Evolutionary conservation across 2,888 invertebrate species (phyloP), one percentile per base, ranked within the genome.

Genomic region (Camptogramma bilineatum): DNA sequence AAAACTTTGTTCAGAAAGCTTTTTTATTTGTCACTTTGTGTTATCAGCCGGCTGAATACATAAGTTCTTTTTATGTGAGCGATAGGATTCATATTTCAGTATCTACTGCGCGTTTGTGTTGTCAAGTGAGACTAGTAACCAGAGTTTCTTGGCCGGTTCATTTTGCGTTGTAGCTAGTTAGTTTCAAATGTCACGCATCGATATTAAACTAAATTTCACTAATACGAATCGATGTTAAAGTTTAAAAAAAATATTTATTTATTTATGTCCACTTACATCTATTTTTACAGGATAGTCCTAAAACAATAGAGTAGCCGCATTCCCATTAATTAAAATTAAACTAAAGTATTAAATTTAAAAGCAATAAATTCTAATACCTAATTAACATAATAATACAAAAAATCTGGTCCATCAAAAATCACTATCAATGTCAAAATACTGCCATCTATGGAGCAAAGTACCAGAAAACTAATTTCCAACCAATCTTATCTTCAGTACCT

Each of bases 21-120:
- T 92, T 90, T 92, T 91, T 92, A 89, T 91, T 88, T 88, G 90
- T 91, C 88, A 88, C 88, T 87, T 90, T 90, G 85, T 84, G 87
- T 90, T 91, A 91, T 90, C 91, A 87, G 85, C 73, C 77, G 76
- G 71, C 79, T 84, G 85, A 85, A 87, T 87, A 90, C 82, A 86
- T 81, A 71, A 79, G 78, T 77, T 81, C 80, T 83, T 83, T 82
- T 77, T 81, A 75, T 74, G 77, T 60, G 71, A 70, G 73, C 71
- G 65, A 74, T 79, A 77, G 69, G 76, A 80, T 72, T 81, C 77
- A 77, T 71, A 77, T 79, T 81, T 71, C 76, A 72, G 73, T 77
- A 56, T 21, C 47, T 62, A 56, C 9, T 16, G 63, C 72, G 66
- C 57, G 56, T 58, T 64, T 66, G 67, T 67, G 71, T 77, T 80